Conservation (phyloP, 2,888 invertebrate species). For the Himalopsyche tibetana region DNA sequence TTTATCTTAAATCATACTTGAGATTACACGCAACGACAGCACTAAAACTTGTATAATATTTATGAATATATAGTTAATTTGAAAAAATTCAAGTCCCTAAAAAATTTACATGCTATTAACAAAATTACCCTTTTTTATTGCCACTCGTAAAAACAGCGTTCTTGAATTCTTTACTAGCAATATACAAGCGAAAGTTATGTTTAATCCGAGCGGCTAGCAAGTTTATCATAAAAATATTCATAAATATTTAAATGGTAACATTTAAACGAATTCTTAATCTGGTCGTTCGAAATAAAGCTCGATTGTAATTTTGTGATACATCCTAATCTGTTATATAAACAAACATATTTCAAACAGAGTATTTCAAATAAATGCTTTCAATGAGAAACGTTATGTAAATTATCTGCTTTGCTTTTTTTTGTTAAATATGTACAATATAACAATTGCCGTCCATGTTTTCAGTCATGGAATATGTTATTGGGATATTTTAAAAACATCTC, state of each 20-base stretch:
- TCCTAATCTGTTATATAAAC: too few relatives aligned
- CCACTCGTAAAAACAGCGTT: background rate
- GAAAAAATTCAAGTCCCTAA: background rate
- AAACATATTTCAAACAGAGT: too few relatives aligned
- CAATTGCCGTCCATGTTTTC: too few relatives aligned
- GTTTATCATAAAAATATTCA: background rate
- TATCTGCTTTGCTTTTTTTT: too few relatives aligned
- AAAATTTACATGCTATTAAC: background rate
- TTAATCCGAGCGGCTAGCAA: background rate
- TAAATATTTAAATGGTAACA: background rate
- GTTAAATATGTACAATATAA: too few relatives aligned
- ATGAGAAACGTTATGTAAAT: too few relatives aligned
- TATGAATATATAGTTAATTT: constrained; percentile 20
- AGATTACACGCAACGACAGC: background rate
- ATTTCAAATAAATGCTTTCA: too few relatives aligned
- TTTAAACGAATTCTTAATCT: background rate
- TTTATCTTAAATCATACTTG: background rate
- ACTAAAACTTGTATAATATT: background rate
- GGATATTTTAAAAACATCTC: too few relatives aligned
- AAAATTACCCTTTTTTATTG: constrained; percentile 1
- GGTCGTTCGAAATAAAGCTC: background rate
- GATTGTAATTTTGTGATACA: too few relatives aligned
- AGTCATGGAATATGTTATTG: too few relatives aligned
- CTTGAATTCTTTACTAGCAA: background rate
- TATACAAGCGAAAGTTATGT: background rate